Conservation (phyloP, 2,888 invertebrate species). For the Tineola bisselliella region DNA sequence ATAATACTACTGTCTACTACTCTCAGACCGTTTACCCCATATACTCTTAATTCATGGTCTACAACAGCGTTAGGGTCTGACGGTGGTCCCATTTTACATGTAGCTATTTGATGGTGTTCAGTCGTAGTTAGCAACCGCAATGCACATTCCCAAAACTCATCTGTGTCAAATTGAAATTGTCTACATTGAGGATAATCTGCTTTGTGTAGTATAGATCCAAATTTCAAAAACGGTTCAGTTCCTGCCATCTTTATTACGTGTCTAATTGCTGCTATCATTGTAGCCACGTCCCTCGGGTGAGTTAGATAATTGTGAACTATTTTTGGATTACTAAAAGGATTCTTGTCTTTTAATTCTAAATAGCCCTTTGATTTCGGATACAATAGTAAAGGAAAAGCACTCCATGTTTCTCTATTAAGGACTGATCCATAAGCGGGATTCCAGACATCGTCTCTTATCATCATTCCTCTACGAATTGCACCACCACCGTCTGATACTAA, state of each 20-base stretch:
- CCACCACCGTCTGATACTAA: constrained; percentile 57
- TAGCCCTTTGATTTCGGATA: constrained; percentile 73
- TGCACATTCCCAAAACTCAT: constrained; percentile 71
- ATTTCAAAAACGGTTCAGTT: constrained; percentile 55
- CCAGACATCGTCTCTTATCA: constrained; percentile 53
- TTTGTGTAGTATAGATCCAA: constrained; percentile 49
- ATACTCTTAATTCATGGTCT: constrained; percentile 55
- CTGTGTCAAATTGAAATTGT: constrained; percentile 40
- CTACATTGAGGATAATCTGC: constrained; percentile 52
- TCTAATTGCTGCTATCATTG: constrained; percentile 60
- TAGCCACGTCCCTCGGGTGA: constrained; percentile 61
- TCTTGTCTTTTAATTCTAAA: constrained; percentile 67
- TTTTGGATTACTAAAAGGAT: constrained; percentile 73
- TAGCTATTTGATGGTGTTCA: constrained; percentile 64
- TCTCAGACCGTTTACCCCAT: constrained; percentile 56
- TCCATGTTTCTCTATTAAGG: constrained; percentile 53
- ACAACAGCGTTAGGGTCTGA: constrained; percentile 65
- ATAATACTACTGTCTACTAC: constrained; percentile 70
- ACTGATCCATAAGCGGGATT: constrained; percentile 50
- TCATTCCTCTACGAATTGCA: constrained; percentile 41
- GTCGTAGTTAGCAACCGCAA: constrained; percentile 53
- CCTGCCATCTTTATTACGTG: constrained; percentile 53
- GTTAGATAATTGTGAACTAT: constrained; percentile 77
- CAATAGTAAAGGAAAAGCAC: constrained; percentile 68
- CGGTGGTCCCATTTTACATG: constrained; percentile 70